Evolutionary conservation across 92 coral and sea anemone genomes (phyloP), one percentile per base, ranked within the genome.

Genomic region (Phenganax marumi): DNA sequence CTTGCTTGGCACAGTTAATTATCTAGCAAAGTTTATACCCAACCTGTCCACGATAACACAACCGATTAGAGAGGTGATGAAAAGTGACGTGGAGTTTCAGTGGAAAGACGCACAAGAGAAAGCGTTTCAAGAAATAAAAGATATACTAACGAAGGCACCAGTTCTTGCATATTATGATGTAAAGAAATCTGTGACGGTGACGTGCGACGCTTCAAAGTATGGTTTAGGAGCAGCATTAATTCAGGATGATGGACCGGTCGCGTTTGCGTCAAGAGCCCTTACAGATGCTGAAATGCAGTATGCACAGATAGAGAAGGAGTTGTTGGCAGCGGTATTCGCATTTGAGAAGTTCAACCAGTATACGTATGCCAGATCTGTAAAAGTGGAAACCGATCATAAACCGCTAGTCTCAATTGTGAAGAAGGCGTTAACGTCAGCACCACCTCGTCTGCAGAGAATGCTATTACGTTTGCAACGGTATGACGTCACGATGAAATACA

Each of bases 301-400:
- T 5, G 26, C 76, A 6, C 76, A 33, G 17, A 70, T 70, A 4
- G 76, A 43, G 8, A 70, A 48, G 25, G 52, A 70, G 50, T 17
- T 70, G 8, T 48, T 70, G 25, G 76, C 76, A 43, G 54, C 4
- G 10, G 51, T 70, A 10, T 70, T 70, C 17, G 54, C 23, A 8
- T 33, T 43, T 13, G 71, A 77, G 51, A 57, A 39, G 61, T 77
- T 54, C 26, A 77, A 57, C 71, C 17, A 77, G 71, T 77, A 57
- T 57, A 77, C 71, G 33, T 77, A 55, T 13, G 70, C 71, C 25
- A 77, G 51, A n/a, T n/a, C n/a, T n/a, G n/a, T n/a, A n/a, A n/a
- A n/a, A n/a, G n/a, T n/a, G n/a, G n/a, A n/a, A n/a, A 55, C 82
- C 49, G 82, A 77, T 57, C 69, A 77, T n/a, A 77, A 77, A 24